These are phyloP conservation scores for Forbesichthys papilliferus DNA, from an alignment of 2,113 vertebrate genomes.

Conservation along the genomic window DNA sequence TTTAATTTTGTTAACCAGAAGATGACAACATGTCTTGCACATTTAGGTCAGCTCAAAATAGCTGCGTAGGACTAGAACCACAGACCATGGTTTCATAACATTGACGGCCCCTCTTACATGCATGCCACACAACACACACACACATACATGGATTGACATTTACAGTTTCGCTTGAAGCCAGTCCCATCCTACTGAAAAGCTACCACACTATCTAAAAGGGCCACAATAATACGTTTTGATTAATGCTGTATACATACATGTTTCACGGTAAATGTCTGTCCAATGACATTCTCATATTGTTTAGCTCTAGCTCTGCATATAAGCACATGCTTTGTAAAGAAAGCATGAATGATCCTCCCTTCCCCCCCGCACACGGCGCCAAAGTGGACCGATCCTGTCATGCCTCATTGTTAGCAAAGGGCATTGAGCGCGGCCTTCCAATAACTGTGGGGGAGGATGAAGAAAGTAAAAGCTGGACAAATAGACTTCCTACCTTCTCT, in stretches of 20 bases:
- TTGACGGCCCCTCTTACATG: neutral
- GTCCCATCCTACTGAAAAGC: neutral
- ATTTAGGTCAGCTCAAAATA: too few relatives aligned
- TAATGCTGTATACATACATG: too few relatives aligned
- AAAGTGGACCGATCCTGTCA: conserved; percentile 57
- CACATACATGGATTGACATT: neutral
- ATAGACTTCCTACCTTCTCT: conserved; percentile 73
- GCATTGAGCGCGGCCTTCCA: conserved; percentile 28
- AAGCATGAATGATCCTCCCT: conserved; percentile 11
- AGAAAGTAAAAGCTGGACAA: conserved; percentile 10
- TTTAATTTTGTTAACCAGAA: too few relatives aligned
- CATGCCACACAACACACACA: neutral
- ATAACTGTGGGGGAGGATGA: conserved; percentile 25
- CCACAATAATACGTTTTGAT: too few relatives aligned
- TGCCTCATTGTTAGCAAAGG: conserved; percentile 63
- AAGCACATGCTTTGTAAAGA: conserved; percentile 14
- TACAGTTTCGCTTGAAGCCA: neutral
- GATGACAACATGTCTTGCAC: too few relatives aligned
- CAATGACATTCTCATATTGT: too few relatives aligned
- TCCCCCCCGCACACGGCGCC: conserved; percentile 35
- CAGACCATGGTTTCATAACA: neutral
- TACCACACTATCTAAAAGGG: neutral
- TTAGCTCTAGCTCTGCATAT: neutral
- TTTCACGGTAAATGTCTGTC: too few relatives aligned
- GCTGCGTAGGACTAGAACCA: neutral